These are phyloP conservation scores for Psilanteris sp. DNA, from an alignment of 1,140 invertebrate species.

Conservation along the genomic window DNA sequence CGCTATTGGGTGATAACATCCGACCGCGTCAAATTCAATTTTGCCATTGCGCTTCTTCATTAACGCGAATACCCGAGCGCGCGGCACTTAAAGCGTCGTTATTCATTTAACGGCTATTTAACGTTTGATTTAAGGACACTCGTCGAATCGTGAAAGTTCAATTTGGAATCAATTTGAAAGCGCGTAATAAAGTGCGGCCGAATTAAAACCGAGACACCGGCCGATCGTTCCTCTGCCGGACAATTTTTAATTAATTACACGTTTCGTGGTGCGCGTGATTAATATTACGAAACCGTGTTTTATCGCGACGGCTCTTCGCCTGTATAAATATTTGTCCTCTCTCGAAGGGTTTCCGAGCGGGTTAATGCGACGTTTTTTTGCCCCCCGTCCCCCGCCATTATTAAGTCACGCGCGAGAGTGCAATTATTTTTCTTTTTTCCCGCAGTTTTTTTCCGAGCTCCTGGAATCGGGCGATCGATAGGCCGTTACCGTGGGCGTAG, in stretches of 20 bases:
- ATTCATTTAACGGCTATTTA: too few species aligned
- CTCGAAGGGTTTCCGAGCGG: conserved; percentile 3
- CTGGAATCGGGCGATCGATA: conserved; percentile 62
- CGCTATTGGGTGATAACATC: conserved; percentile 9
- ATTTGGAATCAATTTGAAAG: too few species aligned
- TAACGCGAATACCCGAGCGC: conserved; percentile 3
- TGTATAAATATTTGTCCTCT: background rate
- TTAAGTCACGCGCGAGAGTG: conserved; percentile 48
- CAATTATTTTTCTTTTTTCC: conserved; percentile 53
- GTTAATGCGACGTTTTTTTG: conserved; percentile 2
- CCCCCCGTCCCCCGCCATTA: too few species aligned
- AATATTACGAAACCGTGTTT: too few species aligned
- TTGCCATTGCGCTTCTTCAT: conserved; percentile 3
- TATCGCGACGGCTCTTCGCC: too few species aligned
- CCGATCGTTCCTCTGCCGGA: too few species aligned
- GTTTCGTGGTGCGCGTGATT: too few species aligned
- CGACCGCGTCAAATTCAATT: conserved; percentile 6
- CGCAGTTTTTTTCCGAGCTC: conserved; percentile 44
- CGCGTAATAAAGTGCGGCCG: too few species aligned
- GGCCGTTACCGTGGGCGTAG: conserved; percentile 53
- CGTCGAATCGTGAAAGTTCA: too few species aligned
- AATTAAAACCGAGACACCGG: too few species aligned
- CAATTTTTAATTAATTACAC: too few species aligned
- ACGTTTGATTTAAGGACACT: too few species aligned
- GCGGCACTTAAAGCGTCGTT: conserved; percentile 5